Conservation (phyloP, 2,888 invertebrate species). For the Bruchidius siliquastri region DNA sequence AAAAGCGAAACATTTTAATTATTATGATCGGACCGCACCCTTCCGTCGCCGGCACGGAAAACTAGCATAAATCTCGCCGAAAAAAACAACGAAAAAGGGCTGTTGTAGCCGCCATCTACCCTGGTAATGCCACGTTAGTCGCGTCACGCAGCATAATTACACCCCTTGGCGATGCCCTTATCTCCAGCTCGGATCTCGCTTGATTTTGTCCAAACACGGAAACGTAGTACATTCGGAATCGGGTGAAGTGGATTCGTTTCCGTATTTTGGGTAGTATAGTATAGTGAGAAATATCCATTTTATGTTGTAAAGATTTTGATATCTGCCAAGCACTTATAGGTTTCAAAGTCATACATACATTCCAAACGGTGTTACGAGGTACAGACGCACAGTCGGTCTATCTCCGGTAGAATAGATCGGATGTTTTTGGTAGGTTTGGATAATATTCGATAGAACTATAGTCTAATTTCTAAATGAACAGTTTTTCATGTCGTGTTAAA, state of each 20-base stretch:
- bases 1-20: neutral
- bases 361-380: too few relatives aligned
- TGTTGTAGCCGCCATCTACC: neutral
- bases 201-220: neutral
- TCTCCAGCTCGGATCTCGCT: constrained; percentile 7
- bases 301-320: too few relatives aligned
- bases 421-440: too few relatives aligned
- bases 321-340: too few relatives aligned
- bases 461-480: too few relatives aligned
- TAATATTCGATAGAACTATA: too few relatives aligned
- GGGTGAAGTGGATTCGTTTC: neutral
- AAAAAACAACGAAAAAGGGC: neutral
- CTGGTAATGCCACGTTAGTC: constrained; percentile 6
- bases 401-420: too few relatives aligned
- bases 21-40: neutral
- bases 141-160: constrained; percentile 31
- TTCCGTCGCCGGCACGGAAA: constrained; percentile 4
- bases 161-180: constrained; percentile 29
- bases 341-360: too few relatives aligned
- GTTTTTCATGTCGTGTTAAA: too few relatives aligned
- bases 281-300: neutral
- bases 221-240: neutral
- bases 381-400: too few relatives aligned
- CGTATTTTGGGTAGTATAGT: neutral
- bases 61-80: constrained; percentile 1